Evolutionary conservation across 2,888 invertebrate species (phyloP).

Genomic region (Conistra vaccinii): DNA sequence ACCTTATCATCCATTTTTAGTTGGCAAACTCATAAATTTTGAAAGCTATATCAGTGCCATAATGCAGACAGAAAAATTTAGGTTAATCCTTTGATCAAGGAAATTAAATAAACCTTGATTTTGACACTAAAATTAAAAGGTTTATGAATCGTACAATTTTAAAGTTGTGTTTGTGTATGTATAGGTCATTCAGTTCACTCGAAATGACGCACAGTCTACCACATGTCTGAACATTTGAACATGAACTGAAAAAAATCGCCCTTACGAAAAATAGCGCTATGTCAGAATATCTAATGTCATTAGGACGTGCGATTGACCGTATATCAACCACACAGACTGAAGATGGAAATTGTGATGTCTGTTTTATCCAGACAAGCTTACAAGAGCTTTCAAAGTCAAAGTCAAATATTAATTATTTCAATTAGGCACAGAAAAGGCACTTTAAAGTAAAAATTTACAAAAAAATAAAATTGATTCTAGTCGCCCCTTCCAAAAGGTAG

Average conservation of each 20-base stretch:
- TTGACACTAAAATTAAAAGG: constrained; percentile 41
- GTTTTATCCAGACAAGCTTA: neutral
- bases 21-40: constrained; percentile 62
- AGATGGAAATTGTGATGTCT: neutral
- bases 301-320: neutral
- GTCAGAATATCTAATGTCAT: neutral
- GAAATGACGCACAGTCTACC: neutral
- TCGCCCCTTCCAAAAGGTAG: too few species aligned
- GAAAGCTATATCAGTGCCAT: constrained; percentile 30
- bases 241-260: neutral
- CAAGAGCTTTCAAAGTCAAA: too few species aligned
- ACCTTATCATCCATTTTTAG: constrained; percentile 66
- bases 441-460: too few species aligned
- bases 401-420: too few species aligned
- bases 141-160: constrained; percentile 26
- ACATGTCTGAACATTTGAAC: neutral
- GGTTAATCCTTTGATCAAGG: constrained; percentile 65
- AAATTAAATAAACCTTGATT: constrained; percentile 62
- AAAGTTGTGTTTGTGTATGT: neutral
- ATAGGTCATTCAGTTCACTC: neutral
- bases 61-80: too few species aligned
- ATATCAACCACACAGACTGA: neutral
- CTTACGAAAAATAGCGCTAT: neutral
- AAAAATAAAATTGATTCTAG: too few species aligned
- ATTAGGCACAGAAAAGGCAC: too few species aligned